Percentiles rank a stretch among this genome's conserved stretches.
These are phyloP conservation scores for Danaus melanippus DNA, from an alignment of 1,140 invertebrate genomes.

Conservation along the genomic window DNA sequence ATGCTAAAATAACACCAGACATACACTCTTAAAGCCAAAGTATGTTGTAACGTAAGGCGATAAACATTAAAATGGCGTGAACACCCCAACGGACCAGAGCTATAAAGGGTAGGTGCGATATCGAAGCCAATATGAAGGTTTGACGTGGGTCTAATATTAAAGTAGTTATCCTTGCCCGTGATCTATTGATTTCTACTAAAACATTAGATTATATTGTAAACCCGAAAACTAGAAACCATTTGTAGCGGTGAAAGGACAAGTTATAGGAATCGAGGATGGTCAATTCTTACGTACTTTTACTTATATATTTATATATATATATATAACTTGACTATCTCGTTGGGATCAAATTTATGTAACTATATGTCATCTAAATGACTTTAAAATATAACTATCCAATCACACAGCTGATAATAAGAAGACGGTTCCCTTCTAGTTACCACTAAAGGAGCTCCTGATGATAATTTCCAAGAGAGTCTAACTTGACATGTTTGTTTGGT, in stretches of 20 bases:
- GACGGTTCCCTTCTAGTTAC: no score
- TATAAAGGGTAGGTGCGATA: slow-evolving; percentile 27
- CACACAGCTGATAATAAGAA: no score
- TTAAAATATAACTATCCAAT: no score
- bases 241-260: background rate
- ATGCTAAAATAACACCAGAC: slow-evolving; percentile 12
- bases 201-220: slow-evolving; percentile 29
- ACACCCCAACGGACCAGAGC: slow-evolving; percentile 8
- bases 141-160: slow-evolving; percentile 30
- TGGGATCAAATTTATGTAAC: no score
- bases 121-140: slow-evolving; percentile 24
- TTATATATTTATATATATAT: no score
- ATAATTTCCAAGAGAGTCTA: no score
- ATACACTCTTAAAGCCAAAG: slow-evolving; percentile 10
- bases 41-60: slow-evolving; percentile 7
- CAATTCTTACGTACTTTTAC: no score
- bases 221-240: background rate
- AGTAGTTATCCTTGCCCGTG: slow-evolving; percentile 23
- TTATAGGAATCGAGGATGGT: no score
- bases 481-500: no score
- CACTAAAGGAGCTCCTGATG: no score
- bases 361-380: no score
- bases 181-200: slow-evolving; percentile 28
- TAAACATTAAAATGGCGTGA: slow-evolving; percentile 20
- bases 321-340: no score